phyloP scores from a whole-genome alignment of 2,113 vertebrate genomes.

The Odocoileus hemionus region DNA sequence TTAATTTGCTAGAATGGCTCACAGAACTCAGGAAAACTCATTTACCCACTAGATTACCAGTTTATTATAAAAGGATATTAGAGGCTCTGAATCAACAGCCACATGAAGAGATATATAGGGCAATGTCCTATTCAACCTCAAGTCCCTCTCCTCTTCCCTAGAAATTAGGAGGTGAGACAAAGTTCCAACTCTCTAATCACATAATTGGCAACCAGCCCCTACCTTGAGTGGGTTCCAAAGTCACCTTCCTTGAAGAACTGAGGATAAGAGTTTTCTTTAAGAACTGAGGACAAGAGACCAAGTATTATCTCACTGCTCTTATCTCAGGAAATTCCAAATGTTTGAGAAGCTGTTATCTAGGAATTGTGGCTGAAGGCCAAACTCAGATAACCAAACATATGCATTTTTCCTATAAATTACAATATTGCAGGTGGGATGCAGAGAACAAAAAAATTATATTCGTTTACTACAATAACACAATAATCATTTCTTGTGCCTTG shows the following conservation, averaged over 20 bases:
- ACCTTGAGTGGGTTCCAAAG: background rate
- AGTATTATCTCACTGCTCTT: background rate
- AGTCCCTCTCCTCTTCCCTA: background rate
- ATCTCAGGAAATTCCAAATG: background rate
- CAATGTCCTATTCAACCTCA: background rate
- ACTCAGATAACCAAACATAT: background rate
- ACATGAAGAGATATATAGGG: background rate
- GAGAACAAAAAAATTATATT: background rate
- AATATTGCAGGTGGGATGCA: background rate
- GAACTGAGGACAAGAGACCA: background rate
- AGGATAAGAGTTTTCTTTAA: background rate
- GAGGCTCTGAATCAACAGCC: background rate
- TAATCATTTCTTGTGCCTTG: background rate
- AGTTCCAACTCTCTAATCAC: background rate
- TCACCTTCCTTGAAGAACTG: background rate
- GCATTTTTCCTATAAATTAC: background rate
- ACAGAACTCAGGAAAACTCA: background rate
- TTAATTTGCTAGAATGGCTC: background rate
- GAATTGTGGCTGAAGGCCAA: background rate
- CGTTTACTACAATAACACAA: background rate
- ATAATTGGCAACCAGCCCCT: background rate
- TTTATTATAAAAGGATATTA: background rate
- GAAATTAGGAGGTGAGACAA: background rate
- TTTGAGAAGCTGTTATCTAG: background rate
- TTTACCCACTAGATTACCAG: background rate